Base-by-base conservation (phyloP, 92 coral and sea anemone species). In the Montipora capitata region DNA sequence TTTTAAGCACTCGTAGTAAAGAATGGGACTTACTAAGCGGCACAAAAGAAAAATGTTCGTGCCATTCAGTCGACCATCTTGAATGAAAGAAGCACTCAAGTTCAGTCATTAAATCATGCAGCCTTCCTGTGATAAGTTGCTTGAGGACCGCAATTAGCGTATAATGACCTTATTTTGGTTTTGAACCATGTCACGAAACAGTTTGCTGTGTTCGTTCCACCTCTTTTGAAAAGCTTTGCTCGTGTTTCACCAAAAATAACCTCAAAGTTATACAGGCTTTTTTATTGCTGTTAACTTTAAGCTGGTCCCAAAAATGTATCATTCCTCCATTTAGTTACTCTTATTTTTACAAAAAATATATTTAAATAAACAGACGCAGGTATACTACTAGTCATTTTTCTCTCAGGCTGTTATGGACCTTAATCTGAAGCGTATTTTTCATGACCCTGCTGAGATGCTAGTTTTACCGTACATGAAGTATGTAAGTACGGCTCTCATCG, bases 141-240 rank as follows among this genome's bases (percentile, higher is more conserved):
- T 17, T 68, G 67, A 56, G 77, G 67, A 41, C 67, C 13, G 54
- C 67, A 81, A 81, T 68, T 68, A 81, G 56, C 52, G 51, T 54
- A 51, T 73, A 81, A 52, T 81, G 66, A 68, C 67, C 56, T 51
- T 35, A 51, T n/a, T 68, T 81, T 79, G 49, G 51, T 45, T 65
- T 48, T 20, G 52, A 16, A 39, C 38, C 75, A 1, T 52, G 77
- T 81, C 77, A 81, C 85, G 77, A 69, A 81, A 81, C 27, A 15
- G 17, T 65, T 35, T 45, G 44, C 2, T 14, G 27, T 13, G 20
- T 27, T 63, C 11, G 5, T 27, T 67, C 6, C 44, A 59, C 3
- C 2, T 67, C 39, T 40, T 15, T 67, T 67, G 4, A 67, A n/a
- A 2, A 4, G 44, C 15, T 27, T 11, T 35, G 72, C 44, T 3